Evolutionary conservation across 1,140 invertebrate genomes (phyloP), one percentile per base, ranked within the genome.

Genomic region (Chrysopa pallens): DNA sequence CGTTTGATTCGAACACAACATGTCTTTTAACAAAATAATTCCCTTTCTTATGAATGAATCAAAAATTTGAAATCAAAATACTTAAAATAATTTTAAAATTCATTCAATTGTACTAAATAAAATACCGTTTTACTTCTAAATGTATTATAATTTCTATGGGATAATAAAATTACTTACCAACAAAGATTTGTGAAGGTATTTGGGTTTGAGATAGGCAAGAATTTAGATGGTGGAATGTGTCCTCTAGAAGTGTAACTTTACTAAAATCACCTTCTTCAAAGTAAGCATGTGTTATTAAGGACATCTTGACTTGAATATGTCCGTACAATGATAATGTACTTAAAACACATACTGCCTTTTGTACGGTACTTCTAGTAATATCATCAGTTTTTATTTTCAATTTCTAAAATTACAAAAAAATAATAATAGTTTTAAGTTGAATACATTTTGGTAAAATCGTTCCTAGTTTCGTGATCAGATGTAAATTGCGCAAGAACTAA

Each of bases 241-340:
- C 88, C 57, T 91, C 76, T 39, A 98, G 66, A 23, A 98, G 68
- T 8, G 79, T 79, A n/a, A 85, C 80, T 61, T 88, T 80, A 41
- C 85, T 85, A 54, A 92, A 94, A 63, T 93, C 88, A 29, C 84
- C 84, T 65, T 96, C 87, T 47, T 93, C 78, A 63, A 98, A 98
- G 64, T 96, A 98, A 0, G 90, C 92, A 61, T 93, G 80, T 1
- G 94, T 96, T 46, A 98, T 96, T 3, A 98, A 67, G 42, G 90
- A 78, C 68, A 98, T 78, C 70, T 98, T 98, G 1, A 93, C 83
- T 65, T 91, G 87, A 50, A 95, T 82, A 40, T 92, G 79, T 8
- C 89, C 90, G 68, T 85, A 95, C 6, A 95, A 67, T 14, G 91
- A 90, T 48, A 87, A 68, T 45, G 73, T 78, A 52, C 89, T 92